These are phyloP conservation scores for Leptinotarsa haldemani DNA, from an alignment of 2,888 invertebrate species.

Conservation along the genomic window DNA sequence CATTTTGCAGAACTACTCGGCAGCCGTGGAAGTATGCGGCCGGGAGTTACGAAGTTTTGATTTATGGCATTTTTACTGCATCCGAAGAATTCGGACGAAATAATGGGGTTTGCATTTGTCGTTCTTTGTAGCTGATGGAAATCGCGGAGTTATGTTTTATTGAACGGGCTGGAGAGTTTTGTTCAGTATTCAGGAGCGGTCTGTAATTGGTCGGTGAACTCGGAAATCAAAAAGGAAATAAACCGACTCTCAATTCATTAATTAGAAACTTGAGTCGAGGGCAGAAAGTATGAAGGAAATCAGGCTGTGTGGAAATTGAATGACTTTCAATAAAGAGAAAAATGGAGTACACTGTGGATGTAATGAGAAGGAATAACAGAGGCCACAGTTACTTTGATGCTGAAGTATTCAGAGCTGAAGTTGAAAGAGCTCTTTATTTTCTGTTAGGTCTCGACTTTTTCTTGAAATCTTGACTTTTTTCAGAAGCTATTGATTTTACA, in stretches of 20 bases:
- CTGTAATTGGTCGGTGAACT: neutral
- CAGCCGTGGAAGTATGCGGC: constrained; percentile 17
- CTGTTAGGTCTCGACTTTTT: too few species aligned
- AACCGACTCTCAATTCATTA: neutral
- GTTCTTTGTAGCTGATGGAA: constrained; percentile 5
- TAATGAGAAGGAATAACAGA: too few species aligned
- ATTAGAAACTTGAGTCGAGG: too few species aligned
- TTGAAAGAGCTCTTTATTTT: too few species aligned
- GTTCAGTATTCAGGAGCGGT: neutral
- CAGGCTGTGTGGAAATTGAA: too few species aligned
- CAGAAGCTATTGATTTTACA: too few species aligned
- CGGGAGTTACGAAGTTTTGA: constrained; percentile 15
- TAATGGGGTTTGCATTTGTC: constrained; percentile 19
- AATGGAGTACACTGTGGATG: too few species aligned
- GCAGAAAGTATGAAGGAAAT: too few species aligned
- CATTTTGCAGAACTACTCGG: constrained; percentile 20
- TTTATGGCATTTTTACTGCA: constrained; percentile 20
- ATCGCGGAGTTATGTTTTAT: constrained; percentile 8
- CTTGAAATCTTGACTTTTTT: too few species aligned
- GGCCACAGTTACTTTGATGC: too few species aligned
- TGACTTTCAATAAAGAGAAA: too few species aligned
- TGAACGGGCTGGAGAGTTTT: neutral
- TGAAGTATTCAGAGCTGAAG: too few species aligned
- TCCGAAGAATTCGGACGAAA: constrained; percentile 1
- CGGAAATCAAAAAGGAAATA: neutral